Percentiles rank a stretch among this genome's conserved stretches.
These are phyloP conservation scores for Silurus asotus DNA, from an alignment of 2,113 vertebrate species.

Conservation along the genomic window DNA sequence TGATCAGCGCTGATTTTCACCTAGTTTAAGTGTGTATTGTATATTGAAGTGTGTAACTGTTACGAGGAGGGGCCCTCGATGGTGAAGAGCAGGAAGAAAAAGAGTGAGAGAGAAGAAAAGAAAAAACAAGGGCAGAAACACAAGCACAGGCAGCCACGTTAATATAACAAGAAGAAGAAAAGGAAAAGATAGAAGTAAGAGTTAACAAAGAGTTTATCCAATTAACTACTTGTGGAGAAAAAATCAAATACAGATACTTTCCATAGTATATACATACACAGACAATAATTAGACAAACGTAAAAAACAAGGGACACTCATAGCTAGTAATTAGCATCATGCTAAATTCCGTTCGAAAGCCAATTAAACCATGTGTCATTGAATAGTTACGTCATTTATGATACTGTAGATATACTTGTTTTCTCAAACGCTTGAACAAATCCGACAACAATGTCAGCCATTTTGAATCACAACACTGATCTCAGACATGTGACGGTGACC, in stretches of 20 bases:
- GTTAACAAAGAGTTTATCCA: conserved; percentile 13
- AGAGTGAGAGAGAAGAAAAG: not conserved
- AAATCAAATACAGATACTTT: not conserved
- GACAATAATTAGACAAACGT: not conserved
- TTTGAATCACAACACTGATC: not conserved
- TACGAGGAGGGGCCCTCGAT: conserved; percentile 12
- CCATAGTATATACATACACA: not conserved
- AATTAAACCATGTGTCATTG: not conserved
- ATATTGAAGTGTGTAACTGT: not conserved
- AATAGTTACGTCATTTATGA: not conserved
- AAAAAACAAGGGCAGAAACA: conserved; percentile 25
- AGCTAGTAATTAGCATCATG: not conserved
- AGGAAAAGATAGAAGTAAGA: conserved; percentile 9
- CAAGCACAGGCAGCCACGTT: not conserved
- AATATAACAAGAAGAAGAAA: conserved; percentile 30
- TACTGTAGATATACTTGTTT: not conserved
- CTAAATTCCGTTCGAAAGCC: not conserved
- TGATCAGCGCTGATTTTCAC: not conserved
- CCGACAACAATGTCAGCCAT: not conserved
- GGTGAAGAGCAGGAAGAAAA: conserved; percentile 13
- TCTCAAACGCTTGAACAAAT: not conserved
- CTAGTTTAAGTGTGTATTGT: not conserved
- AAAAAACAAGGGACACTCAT: not conserved
- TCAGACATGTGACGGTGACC: not conserved
- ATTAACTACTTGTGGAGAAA: not conserved